These are phyloP conservation scores for Steinernema feltiae DNA, from an alignment of 1,140 invertebrate species.

Conservation along the genomic window DNA sequence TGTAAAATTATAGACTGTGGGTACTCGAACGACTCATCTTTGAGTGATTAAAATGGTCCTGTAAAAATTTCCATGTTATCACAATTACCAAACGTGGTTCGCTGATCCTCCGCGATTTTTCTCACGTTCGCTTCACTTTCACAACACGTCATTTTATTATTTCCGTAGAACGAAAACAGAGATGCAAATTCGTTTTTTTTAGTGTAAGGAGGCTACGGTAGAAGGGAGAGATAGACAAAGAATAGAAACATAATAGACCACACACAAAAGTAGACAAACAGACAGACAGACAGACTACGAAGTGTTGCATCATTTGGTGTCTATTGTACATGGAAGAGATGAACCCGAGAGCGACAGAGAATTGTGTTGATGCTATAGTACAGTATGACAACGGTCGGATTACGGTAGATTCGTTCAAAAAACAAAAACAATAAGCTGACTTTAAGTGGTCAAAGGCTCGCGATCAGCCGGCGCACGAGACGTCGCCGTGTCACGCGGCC, in stretches of 20 bases:
- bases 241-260: not conserved
- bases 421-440: not conserved
- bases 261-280: not conserved
- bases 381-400: not conserved
- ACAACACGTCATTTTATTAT: not conserved
- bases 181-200: no score
- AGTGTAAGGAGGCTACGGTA: no score
- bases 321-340: not conserved
- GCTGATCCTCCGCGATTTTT: no score
- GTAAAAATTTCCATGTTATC: no score
- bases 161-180: not conserved
- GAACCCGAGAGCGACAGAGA: not conserved
- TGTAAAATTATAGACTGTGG: no score
- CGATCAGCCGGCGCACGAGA: not conserved
- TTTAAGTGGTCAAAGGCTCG: not conserved
- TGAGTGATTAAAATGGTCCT: no score
- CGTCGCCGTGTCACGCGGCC: not conserved
- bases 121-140: no score
- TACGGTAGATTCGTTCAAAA: not conserved
- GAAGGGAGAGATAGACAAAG: not conserved
- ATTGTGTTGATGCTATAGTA: not conserved
- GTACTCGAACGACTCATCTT: no score
- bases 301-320: not conserved
- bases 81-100: no score
- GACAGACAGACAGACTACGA: no score